Evolutionary conservation across 2,113 vertebrate genomes (phyloP), one percentile per base, ranked within the genome.

Genomic region (Silurus glanis): DNA sequence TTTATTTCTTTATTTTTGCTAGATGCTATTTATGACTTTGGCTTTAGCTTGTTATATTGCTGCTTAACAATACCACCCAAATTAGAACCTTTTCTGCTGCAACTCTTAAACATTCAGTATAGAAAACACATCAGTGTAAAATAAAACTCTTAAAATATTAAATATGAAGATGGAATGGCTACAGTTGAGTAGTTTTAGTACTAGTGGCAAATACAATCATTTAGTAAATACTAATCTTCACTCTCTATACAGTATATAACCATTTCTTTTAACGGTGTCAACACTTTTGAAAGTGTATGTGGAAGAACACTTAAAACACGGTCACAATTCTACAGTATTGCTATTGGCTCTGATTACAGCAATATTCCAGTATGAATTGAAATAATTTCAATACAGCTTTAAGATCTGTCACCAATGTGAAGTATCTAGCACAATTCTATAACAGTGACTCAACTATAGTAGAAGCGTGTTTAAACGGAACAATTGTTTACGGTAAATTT

Each of bases 81-180:
- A 83, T 55, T 8, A 66, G 13, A 82, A 13, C 5, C 45, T 53
- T 37, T 28, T 83, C 6, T 69, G 13, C 56, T 71, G 28, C 25
- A 83, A 83, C 16, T 69, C n/a, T 19, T 28, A 71, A 17, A 71
- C 25, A 37, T 71, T 72, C 49, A 71, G 45, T 37, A 45, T 21
- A 83, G 82, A 72, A 72, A 83, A 80, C 56, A 61, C 28, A 80
- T 80, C 5, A 61, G 2, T 59, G n/a, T 79, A 28, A 79, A 56
- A 14, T 80, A 58, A 80, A 37, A 16, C 16, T 59, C 25, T 80
- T 17, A 45, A 80, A 59, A 80, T 37, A 45, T 4, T 56, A 14
- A 78, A 55, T 28, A 56, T 56, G n/a, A 56, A 28, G 13, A 17
- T 55, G 76, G 4, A 19, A 5, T 83, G 81, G 25, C 45, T 71